These are phyloP conservation scores for Meiosimyza platycephala DNA, from an alignment of 2,888 invertebrate species.

Conservation along the genomic window DNA sequence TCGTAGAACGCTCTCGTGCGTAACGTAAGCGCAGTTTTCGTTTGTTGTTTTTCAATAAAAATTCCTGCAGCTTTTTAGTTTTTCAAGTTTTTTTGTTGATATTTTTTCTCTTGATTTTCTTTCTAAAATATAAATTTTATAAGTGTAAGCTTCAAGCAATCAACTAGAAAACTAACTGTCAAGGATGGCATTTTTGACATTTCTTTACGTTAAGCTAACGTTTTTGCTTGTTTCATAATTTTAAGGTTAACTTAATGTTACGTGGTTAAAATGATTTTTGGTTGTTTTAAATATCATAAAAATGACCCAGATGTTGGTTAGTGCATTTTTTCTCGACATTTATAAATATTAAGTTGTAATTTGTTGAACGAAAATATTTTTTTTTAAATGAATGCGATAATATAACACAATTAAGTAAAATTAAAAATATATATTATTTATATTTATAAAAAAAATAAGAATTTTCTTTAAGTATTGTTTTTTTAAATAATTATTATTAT, in stretches of 20 bases:
- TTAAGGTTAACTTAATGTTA: slow-evolving; percentile 19
- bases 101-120: not conserved
- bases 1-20: not conserved
- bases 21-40: not conserved
- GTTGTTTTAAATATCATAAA: not conserved
- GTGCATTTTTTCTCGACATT: not conserved
- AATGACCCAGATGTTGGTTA: slow-evolving; percentile 13
- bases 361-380: not conserved
- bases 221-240: slow-evolving; percentile 12
- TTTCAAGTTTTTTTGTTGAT: slow-evolving; percentile 19
- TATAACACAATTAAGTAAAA: slow-evolving; percentile 23
- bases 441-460: slow-evolving; percentile 42
- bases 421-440: slow-evolving; percentile 20
- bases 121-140: slow-evolving; percentile 23
- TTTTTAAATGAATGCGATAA: slow-evolving; percentile 21
- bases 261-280: not conserved
- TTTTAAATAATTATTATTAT: slow-evolving; percentile 40
- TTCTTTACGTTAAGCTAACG: not conserved
- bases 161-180: slow-evolving; percentile 22
- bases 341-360: slow-evolving; percentile 15
- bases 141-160: slow-evolving; percentile 14
- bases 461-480: slow-evolving; percentile 42
- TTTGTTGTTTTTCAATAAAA: not conserved
- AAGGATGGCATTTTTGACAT: slow-evolving; percentile 15
- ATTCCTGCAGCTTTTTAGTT: slow-evolving; percentile 4